Conservation (phyloP, 2,113 vertebrate species). For the Pardalotus punctatus region DNA sequence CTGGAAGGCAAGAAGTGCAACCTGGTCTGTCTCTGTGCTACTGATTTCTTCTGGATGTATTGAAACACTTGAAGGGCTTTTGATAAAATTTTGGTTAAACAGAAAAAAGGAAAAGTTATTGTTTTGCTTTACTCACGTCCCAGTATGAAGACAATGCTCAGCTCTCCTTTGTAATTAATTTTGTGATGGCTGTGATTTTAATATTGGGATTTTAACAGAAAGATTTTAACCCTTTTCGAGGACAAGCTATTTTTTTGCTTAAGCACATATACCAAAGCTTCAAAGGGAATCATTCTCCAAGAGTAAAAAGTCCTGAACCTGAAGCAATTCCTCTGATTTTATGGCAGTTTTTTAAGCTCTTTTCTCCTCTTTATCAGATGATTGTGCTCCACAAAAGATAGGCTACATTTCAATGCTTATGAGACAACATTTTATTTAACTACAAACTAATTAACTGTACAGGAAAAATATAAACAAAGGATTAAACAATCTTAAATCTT, state of each 20-base stretch:
- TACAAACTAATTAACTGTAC: background rate
- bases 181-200: background rate
- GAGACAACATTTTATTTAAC: slow-evolving; percentile 5
- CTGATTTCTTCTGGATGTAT: background rate
- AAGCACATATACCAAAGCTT: background rate
- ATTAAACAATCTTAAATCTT: background rate
- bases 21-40: background rate
- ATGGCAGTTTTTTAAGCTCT: background rate
- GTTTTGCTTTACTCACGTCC: background rate
- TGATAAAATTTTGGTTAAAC: background rate
- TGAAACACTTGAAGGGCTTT: background rate
- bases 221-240: background rate
- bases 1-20: background rate
- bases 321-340: background rate
- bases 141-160: background rate
- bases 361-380: background rate
- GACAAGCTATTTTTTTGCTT: background rate
- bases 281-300: background rate
- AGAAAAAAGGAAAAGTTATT: background rate
- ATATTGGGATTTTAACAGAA: background rate
- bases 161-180: background rate
- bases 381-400: background rate
- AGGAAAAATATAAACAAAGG: background rate
- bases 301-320: background rate
- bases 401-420: background rate